These are phyloP conservation scores for Triplophysa bombifrons DNA, from an alignment of 2,797 vertebrate genomes.

Conservation along the genomic window DNA sequence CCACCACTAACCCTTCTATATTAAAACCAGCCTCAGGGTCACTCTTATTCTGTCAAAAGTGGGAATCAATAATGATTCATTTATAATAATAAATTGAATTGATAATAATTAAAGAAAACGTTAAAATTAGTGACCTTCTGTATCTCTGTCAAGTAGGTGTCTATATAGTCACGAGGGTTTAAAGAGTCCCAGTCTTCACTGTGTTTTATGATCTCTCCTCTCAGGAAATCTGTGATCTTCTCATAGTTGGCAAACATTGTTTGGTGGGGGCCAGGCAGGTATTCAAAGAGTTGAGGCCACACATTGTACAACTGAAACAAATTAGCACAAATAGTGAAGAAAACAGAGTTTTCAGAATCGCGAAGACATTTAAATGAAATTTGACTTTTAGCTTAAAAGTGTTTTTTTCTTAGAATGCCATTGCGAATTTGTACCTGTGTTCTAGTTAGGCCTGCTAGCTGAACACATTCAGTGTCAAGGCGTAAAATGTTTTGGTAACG, in stretches of 20 bases:
- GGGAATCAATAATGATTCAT: neutral
- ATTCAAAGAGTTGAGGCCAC: slow-evolving; percentile 75
- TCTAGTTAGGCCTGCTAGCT: slow-evolving; percentile 67
- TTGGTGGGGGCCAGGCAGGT: slow-evolving; percentile 80
- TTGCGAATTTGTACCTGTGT: slow-evolving; percentile 71
- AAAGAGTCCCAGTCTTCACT: slow-evolving; percentile 75
- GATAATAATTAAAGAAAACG: neutral
- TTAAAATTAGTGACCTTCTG: slow-evolving; percentile 68
- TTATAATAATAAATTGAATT: neutral
- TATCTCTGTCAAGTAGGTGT: slow-evolving; percentile 80
- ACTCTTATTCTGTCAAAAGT: slow-evolving; percentile 64
- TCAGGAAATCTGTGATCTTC: slow-evolving; percentile 70
- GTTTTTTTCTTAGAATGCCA: neutral
- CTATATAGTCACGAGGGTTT: slow-evolving; percentile 80
- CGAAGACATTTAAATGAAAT: neutral
- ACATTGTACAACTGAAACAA: slow-evolving; percentile 77
- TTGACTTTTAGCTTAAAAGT: no score
- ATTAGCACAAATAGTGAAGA: neutral
- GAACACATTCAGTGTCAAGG: slow-evolving; percentile 73
- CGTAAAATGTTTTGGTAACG: slow-evolving; percentile 72
- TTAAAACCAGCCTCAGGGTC: slow-evolving; percentile 80
- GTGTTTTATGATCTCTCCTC: slow-evolving; percentile 70
- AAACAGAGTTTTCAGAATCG: neutral
- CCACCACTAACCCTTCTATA: slow-evolving; percentile 65
- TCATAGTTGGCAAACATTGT: slow-evolving; percentile 72